A percentile compares a stretch with the other conserved stretches of the same genome.
These are phyloP conservation scores for Cydia splendana DNA, from an alignment of 1,140 invertebrate genomes.

Conservation along the genomic window DNA sequence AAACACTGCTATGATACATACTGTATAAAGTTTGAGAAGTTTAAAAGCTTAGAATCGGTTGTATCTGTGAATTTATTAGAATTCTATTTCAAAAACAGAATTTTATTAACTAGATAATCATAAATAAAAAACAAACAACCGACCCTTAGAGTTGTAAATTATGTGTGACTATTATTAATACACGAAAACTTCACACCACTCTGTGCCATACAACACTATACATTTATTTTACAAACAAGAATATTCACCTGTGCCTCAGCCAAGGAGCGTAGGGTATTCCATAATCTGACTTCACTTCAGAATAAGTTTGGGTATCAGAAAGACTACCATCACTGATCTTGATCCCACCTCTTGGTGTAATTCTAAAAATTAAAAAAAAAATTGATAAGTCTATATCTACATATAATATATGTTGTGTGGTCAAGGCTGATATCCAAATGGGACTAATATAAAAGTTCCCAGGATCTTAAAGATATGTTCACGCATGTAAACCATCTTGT, in stretches of 20 bases:
- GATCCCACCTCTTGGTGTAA: slow-evolving; percentile 80
- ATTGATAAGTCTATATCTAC: not conserved
- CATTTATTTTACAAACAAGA: not conserved
- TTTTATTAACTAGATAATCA: too few relatives aligned
- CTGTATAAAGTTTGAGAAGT: not conserved
- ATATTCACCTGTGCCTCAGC: slow-evolving; percentile 83
- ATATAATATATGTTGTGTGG: slow-evolving; percentile 11
- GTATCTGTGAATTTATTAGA: not conserved
- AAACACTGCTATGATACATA: too few relatives aligned
- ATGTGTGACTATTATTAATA: not conserved
- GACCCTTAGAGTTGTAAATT: not conserved
- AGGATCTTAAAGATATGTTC: slow-evolving; percentile 30
- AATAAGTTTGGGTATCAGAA: slow-evolving; percentile 87
- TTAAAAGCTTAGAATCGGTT: not conserved
- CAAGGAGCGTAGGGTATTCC: slow-evolving; percentile 85
- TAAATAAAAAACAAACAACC: not conserved
- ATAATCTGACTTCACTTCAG: slow-evolving; percentile 84
- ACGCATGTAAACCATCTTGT: slow-evolving; percentile 5
- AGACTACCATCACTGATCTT: slow-evolving; percentile 88
- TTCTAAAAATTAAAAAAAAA: slow-evolving; percentile 58
- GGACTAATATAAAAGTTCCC: slow-evolving; percentile 36
- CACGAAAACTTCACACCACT: not conserved
- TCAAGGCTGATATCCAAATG: slow-evolving; percentile 32
- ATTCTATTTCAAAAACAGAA: not conserved
- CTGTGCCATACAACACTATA: not conserved